Percentiles rank a stretch among this genome's conserved stretches.
Evolutionary conservation across 2,113 vertebrate species (phyloP).

Genomic region (Acrocephalus kingi): DNA sequence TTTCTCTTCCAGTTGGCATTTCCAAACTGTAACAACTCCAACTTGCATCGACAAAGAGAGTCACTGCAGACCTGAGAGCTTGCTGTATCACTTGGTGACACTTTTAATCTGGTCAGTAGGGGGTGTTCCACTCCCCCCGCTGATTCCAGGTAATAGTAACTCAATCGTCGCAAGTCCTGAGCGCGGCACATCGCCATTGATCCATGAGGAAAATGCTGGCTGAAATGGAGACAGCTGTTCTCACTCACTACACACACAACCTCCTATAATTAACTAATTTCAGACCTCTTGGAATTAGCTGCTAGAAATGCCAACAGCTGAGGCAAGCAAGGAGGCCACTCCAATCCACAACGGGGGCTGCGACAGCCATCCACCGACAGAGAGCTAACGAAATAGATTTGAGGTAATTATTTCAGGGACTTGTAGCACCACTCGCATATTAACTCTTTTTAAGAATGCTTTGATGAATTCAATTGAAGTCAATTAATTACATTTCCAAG

Average conservation of each 20-base stretch:
- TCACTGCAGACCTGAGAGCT: background rate
- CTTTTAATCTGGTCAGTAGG: background rate
- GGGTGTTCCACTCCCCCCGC: background rate
- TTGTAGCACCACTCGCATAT: constrained; percentile 47
- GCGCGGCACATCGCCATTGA: background rate
- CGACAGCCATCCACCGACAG: background rate
- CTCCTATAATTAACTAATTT: constrained; percentile 63
- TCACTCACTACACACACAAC: background rate
- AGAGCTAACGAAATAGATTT: constrained; percentile 40
- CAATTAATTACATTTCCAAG: constrained; percentile 70
- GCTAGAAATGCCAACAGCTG: constrained; percentile 62
- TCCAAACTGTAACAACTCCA: background rate
- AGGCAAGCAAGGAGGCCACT: constrained; percentile 56
- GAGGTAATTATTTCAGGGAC: constrained; percentile 50
- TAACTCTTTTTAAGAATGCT: constrained; percentile 58
- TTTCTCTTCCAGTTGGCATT: background rate
- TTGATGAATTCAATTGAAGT: constrained; percentile 66
- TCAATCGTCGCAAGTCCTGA: background rate
- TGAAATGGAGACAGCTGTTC: constrained; percentile 52
- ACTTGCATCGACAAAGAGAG: background rate
- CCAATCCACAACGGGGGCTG: background rate
- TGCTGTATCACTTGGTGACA: background rate
- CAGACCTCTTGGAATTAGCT: constrained; percentile 58
- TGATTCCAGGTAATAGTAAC: background rate
- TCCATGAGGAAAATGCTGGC: background rate